Evolutionary conservation across 2,113 vertebrate genomes (phyloP).

Genomic region (Carlito syrichta): DNA sequence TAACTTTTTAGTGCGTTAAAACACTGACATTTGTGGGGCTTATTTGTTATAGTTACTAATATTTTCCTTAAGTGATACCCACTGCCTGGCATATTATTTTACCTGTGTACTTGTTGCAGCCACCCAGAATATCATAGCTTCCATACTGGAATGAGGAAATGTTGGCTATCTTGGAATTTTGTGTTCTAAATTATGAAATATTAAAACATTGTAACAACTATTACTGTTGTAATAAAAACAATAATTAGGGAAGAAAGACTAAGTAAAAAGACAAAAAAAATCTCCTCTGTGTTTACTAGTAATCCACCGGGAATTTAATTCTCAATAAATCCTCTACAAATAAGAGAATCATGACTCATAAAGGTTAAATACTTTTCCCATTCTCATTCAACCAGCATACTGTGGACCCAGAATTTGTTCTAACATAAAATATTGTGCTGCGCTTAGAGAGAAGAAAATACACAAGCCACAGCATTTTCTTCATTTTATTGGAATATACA

Average conservation of each 20-base stretch:
- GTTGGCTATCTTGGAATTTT: neutral
- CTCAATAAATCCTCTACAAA: neutral
- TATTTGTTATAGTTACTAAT: neutral
- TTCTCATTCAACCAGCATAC: neutral
- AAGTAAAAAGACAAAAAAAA: neutral
- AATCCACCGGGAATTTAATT: neutral
- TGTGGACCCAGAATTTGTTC: neutral
- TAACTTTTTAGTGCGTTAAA: neutral
- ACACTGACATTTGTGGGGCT: neutral
- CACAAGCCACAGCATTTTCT: neutral
- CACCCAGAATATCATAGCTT: neutral
- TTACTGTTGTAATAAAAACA: neutral
- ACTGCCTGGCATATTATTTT: neutral
- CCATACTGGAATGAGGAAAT: neutral
- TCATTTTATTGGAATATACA: neutral
- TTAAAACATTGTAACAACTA: neutral
- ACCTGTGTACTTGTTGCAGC: neutral
- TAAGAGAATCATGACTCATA: neutral
- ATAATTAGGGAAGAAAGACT: neutral
- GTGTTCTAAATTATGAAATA: neutral
- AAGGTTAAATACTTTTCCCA: neutral
- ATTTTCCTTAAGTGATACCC: neutral
- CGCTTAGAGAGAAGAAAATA: neutral
- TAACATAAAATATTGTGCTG: neutral
- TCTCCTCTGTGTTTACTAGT: neutral